Conservation (phyloP, 2,113 vertebrate species). For the Oncorhynchus clarkii region DNA sequence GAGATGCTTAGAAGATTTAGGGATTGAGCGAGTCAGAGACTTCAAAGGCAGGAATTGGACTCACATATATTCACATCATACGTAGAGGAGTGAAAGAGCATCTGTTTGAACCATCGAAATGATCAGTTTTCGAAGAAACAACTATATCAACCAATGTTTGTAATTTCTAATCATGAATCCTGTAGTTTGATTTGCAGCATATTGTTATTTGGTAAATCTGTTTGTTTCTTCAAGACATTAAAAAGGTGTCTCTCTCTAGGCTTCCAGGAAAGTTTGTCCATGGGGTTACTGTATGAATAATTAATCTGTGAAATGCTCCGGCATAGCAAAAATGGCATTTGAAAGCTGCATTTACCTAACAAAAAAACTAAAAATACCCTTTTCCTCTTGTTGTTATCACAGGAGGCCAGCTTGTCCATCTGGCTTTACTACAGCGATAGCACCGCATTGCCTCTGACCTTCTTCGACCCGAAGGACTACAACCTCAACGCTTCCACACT, state of each 20-base stretch:
- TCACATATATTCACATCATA: constrained; percentile 40
- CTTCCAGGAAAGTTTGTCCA: not conserved
- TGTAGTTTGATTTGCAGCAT: constrained; percentile 10
- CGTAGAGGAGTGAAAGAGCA: constrained; percentile 24
- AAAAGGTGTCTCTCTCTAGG: not conserved
- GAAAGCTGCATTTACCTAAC: not conserved
- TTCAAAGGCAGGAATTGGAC: constrained; percentile 52
- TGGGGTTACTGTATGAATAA: not conserved
- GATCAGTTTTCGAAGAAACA: constrained; percentile 1
- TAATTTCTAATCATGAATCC: not conserved
- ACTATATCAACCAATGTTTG: not conserved
- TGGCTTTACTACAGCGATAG: constrained; percentile 96
- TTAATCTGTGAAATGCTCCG: not conserved
- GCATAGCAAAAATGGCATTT: not conserved
- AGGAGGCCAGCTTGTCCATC: constrained; percentile 93
- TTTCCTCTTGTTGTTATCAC: constrained; percentile 33
- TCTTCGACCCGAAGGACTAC: constrained; percentile 94
- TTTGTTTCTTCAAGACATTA: not conserved
- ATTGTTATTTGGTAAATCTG: not conserved
- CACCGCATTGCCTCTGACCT: constrained; percentile 85
- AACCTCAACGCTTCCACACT: constrained; percentile 87
- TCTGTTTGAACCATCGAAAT: constrained; percentile 16
- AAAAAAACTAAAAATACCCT: not conserved
- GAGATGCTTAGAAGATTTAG: constrained; percentile 44
- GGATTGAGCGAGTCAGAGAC: constrained; percentile 36